These are phyloP conservation scores for Passer montanus DNA, from an alignment of 2,113 vertebrate species.

Conservation along the genomic window DNA sequence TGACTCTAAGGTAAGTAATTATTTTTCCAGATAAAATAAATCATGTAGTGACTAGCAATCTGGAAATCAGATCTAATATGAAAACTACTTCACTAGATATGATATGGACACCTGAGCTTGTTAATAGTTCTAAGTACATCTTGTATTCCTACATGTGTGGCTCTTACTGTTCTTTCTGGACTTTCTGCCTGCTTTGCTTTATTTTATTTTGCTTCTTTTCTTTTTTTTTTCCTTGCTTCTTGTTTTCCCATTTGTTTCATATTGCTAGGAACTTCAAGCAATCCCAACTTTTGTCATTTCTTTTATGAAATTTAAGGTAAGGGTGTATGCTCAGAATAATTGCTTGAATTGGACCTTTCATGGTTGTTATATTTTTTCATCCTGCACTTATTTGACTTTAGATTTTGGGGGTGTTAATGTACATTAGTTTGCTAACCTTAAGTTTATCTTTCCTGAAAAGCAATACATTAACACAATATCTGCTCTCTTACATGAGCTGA, in stretches of 20 bases:
- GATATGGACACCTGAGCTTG: neutral
- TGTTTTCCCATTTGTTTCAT: constrained; percentile 61
- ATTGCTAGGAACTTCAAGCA: constrained; percentile 83
- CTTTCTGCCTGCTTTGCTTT: constrained; percentile 23
- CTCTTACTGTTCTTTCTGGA: constrained; percentile 17
- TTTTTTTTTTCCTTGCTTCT: neutral
- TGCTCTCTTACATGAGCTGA: neutral
- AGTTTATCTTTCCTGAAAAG: constrained; percentile 58
- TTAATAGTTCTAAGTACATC: neutral
- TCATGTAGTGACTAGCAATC: neutral
- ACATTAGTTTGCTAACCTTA: neutral
- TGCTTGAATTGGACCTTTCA: neutral
- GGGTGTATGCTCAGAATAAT: constrained; percentile 59
- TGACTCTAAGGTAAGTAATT: neutral
- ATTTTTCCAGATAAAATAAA: neutral
- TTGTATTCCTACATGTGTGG: neutral
- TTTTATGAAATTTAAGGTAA: constrained; percentile 88
- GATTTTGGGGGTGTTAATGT: neutral
- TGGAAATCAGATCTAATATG: neutral
- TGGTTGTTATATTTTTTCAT: neutral
- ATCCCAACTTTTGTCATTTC: constrained; percentile 87
- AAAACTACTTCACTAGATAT: neutral
- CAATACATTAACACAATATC: constrained; percentile 53
- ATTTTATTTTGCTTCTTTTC: constrained; percentile 46
- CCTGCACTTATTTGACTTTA: neutral